Conservation (phyloP, 2,888 invertebrate genomes). For the Drosophila histrio region DNA sequence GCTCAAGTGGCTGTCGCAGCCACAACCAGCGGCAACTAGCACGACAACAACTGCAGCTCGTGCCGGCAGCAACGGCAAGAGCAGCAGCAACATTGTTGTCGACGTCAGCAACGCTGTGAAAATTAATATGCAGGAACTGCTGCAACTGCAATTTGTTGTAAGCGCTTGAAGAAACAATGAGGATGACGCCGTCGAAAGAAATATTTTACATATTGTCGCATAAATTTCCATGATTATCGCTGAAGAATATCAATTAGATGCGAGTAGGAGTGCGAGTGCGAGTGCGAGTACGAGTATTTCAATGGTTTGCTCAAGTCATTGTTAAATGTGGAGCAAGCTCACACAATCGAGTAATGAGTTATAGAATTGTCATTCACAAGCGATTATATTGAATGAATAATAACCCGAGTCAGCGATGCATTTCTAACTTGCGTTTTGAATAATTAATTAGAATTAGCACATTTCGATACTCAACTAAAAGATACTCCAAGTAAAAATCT, state of each 20-base stretch:
- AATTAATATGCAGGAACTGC: conserved; percentile 78
- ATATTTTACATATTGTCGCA: conserved; percentile 71
- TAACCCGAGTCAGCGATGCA: conserved; percentile 39
- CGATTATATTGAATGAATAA: conserved; percentile 56
- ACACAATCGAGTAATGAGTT: conserved; percentile 59
- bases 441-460: conserved; percentile 34
- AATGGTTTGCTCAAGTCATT: conserved; percentile 32
- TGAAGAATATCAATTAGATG: conserved; percentile 68
- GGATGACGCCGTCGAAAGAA: conserved; percentile 50
- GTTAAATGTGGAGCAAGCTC: conserved; percentile 66
- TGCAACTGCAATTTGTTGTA: conserved; percentile 74
- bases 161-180: conserved; percentile 69
- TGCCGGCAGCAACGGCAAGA: conserved; percentile 44
- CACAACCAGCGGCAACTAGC: conserved; percentile 24
- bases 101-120: conserved; percentile 46
- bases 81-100: conserved; percentile 26
- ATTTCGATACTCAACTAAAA: conserved; percentile 21
- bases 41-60: conserved; percentile 47
- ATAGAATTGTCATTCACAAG: conserved; percentile 63
- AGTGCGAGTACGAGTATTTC: conserved; percentile 17
- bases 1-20: conserved; percentile 57
- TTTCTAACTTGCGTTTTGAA: conserved; percentile 37
- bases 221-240: conserved; percentile 69
- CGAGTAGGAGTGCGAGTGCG: background rate
- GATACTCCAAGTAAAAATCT: too few relatives aligned